Evolutionary conservation across 2,797 vertebrate species (phyloP), one percentile per base, ranked within the genome.

Genomic region (Sebastolobus alascanus): DNA sequence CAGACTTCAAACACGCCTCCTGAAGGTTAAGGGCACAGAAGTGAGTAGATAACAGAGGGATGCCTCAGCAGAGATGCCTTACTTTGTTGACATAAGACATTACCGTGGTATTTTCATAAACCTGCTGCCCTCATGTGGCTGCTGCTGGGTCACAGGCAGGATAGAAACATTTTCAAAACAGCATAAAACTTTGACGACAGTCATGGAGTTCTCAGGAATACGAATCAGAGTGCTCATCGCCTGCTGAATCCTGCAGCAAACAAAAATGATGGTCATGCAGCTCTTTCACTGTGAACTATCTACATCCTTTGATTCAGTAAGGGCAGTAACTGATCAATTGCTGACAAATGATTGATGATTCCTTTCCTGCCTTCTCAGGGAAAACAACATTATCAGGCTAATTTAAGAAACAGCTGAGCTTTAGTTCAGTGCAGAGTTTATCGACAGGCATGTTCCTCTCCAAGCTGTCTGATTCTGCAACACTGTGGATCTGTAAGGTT

Each of bases 361-460:
- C 52, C 50, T 5, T 46, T 46, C 43, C 50, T 63, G 58, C 60
- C 46, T 65, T 72, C 80, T 75, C 52, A 38, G 85, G 64, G 75
- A 78, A 85, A 86, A 75, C 1, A 1, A 35, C 16, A 40, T 73
- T 46, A 83, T 87, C 22, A 68, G 66, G 46, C 43, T 81, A 16
- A 85, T 83, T 87, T 73, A 67, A 65, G 75, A 89, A 90, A 88
- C 65, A 78, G 85, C 87, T 82, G 86, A 92, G 82, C 72, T 77
- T 84, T 83, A 68, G 63, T 67, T 73, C 65, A 43, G 37, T 9
- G 12, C 37, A 69, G 77, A 88, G 82, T 80, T 66, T 75, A 81
- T 84, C 22, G 69, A 89, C 54, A n/a, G 59, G 52, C 16, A 46
- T 61, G 22, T 78, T 73, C 29, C 37, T 73, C 56, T 70, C 16